These are phyloP conservation scores for Gallinago nigripennis DNA, from an alignment of 2,797 vertebrate genomes.

Conservation along the genomic window DNA sequence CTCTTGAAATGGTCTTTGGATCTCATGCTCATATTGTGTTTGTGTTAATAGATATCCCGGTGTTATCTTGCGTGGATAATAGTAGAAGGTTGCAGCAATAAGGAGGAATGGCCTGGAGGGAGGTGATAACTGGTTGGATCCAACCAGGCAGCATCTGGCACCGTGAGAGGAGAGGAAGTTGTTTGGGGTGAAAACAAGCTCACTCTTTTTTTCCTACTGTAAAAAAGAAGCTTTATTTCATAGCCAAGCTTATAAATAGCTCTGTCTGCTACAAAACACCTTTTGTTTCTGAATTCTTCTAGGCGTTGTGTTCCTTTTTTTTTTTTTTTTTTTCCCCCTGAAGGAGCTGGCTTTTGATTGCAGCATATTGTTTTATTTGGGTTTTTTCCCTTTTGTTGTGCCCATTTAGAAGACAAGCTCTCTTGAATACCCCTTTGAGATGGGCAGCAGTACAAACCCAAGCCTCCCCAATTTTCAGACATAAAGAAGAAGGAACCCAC, in stretches of 20 bases:
- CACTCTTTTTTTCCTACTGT: background rate
- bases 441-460: background rate
- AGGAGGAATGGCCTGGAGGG: background rate
- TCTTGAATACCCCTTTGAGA: background rate
- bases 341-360: background rate
- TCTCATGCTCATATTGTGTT: background rate
- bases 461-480: background rate
- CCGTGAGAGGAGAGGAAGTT: conserved; percentile 5
- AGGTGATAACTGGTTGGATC: background rate
- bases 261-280: conserved; percentile 29
- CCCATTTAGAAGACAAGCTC: background rate
- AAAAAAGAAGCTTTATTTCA: conserved; percentile 67
- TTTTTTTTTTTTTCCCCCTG: too few relatives aligned
- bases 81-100: background rate
- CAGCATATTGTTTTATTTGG: background rate
- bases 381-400: background rate
- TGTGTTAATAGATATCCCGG: background rate
- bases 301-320: background rate
- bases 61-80: background rate
- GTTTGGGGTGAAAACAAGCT: conserved; percentile 22
- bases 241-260: conserved; percentile 57
- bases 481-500: background rate
- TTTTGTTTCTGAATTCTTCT: conserved; percentile 38
- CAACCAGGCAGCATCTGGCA: conserved; percentile 41
- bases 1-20: background rate